Conservation (phyloP, 2,888 invertebrate species). For the Dolichopus griseipennis region DNA sequence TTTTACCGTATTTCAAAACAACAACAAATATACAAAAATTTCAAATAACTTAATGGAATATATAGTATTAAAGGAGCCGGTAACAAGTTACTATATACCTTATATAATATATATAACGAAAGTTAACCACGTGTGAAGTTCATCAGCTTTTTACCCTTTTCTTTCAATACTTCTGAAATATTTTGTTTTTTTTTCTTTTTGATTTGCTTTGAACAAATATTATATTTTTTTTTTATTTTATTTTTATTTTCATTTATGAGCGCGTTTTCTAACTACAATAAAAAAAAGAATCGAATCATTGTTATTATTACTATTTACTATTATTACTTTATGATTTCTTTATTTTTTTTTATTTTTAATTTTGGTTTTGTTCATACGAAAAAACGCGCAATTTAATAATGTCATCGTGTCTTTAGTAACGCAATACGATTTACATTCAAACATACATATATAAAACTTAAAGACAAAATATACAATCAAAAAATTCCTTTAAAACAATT, state of each 20-base stretch:
- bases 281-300: not conserved
- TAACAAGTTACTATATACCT: no score
- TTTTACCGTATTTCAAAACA: no score
- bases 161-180: no score
- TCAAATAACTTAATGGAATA: no score
- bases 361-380: not conserved
- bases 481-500: no score
- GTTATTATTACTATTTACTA: not conserved
- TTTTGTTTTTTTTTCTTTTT: no score
- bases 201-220: no score
- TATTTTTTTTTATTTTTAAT: no score
- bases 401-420: slow-evolving; percentile 4
- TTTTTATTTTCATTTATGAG: not conserved
- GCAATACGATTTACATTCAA: not conserved
- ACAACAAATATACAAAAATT: no score
- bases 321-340: not conserved
- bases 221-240: not conserved
- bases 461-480: no score
- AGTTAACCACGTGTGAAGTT: slow-evolving; percentile 6
- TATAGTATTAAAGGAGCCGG: no score
- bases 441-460: not conserved
- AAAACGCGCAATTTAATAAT: not conserved
- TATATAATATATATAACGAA: not conserved
- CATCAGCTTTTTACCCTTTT: slow-evolving; percentile 6
- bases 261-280: not conserved